Evolutionary conservation across 2,888 invertebrate genomes (phyloP), one percentile per base, ranked within the genome.

Genomic region (Hofmannophila pseudospretella): DNA sequence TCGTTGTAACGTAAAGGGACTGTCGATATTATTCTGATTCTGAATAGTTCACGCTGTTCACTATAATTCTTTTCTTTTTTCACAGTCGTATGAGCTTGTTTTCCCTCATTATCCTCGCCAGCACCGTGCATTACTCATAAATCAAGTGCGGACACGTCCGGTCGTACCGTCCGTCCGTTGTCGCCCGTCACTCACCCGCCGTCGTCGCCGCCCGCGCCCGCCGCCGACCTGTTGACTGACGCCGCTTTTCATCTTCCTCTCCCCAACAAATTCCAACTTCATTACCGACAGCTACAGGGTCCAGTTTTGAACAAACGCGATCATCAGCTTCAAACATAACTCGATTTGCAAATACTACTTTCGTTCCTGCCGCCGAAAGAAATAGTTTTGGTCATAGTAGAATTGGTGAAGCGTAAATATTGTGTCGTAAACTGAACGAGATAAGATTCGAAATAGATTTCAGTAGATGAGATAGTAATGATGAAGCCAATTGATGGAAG

Each of bases 141-240:
- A 35, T 35, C 35, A 35, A 20, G 10, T 20, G 32, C 1, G 13
- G 14, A 12, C 20, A 33, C 16, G 31, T 35, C 22, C 33, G 27
- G n/a, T 26, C 27, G 28, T 16, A 38, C 29, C 39, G 34, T 32
- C 29, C 39, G 34, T 32, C 34, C 20, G 23, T 27, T 39, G 40
- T 42, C 38, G 31, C 32, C 39, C 47, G 38, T 45, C 47, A 41
- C 38, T 49, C 47, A 43, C 32, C 36, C 32, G 12, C 31, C 42
- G 40, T 42, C 42, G 25, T 34, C 33, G 32, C 32, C 25, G 32
- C 25, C 34, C 28, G 38, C 34, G 37, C 43, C 16, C 41, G 35
- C 34, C 26, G 11, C 31, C n/a, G 32, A 29, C 19, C 27, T 16
- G 44, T 22, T 38, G 47, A 47, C 42, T 34, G 45, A 50, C 32